Conservation (phyloP, 2,113 vertebrate genomes). For the Gymnarchus niloticus region DNA sequence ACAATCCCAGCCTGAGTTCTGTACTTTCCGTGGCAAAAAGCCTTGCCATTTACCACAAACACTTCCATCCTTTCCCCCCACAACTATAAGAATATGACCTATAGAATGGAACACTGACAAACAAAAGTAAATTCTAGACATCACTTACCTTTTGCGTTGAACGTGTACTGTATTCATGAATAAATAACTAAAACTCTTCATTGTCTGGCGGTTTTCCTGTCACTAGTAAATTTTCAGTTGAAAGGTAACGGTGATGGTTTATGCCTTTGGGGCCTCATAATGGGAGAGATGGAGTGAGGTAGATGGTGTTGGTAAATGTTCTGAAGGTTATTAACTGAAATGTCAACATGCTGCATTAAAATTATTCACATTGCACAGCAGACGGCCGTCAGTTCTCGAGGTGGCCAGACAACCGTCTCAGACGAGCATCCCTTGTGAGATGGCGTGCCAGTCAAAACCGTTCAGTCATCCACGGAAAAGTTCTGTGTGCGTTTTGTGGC, state of each 20-base stretch:
- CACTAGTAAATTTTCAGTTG: not conserved
- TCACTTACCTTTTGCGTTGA: not conserved
- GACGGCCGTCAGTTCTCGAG: not conserved
- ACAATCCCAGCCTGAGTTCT: not conserved
- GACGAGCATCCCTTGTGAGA: not conserved
- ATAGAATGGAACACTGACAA: not conserved
- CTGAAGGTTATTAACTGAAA: not conserved
- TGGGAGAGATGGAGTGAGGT: not conserved
- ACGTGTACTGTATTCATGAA: not conserved
- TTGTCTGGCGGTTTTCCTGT: not conserved
- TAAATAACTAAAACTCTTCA: not conserved
- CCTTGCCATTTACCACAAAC: not conserved
- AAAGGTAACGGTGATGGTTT: not conserved
- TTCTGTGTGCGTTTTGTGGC: not conserved
- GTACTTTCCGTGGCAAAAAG: not conserved
- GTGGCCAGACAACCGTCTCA: not conserved
- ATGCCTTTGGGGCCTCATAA: not conserved
- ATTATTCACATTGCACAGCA: not conserved
- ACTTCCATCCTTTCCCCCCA: not conserved
- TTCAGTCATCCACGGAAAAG: not conserved
- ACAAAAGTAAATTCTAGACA: not conserved
- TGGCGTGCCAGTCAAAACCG: conserved; percentile 9
- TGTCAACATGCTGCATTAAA: not conserved
- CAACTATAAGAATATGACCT: not conserved
- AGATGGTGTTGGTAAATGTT: not conserved